Evolutionary conservation across 2,797 vertebrate genomes (phyloP).

Genomic region (Hypotaenidia philippensis): DNA sequence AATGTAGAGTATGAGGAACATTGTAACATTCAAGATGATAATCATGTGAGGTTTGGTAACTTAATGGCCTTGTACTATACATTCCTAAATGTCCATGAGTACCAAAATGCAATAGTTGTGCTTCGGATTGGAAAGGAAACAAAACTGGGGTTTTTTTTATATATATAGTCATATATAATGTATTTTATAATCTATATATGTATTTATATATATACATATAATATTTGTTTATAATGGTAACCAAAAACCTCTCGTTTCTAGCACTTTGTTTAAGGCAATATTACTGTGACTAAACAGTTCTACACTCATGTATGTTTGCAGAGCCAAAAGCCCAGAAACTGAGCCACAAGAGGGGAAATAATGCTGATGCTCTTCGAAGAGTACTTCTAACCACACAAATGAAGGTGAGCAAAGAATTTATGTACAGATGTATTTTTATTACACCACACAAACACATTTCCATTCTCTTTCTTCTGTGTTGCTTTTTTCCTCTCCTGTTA

Average conservation of each 20-base stretch:
- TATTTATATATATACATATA: too few species aligned
- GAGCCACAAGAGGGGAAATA: slow-evolving; percentile 83
- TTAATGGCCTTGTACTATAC: not conserved
- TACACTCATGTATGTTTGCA: slow-evolving; percentile 44
- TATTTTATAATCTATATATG: too few species aligned
- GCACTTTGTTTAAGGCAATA: not conserved
- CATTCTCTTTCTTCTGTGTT: not conserved
- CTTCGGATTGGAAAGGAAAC: not conserved
- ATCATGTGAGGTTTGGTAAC: not conserved
- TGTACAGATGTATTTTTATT: slow-evolving; percentile 32
- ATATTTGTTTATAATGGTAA: not conserved
- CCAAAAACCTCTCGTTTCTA: not conserved
- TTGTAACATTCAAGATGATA: not conserved
- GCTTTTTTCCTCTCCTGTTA: slow-evolving; percentile 36
- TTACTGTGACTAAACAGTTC: not conserved
- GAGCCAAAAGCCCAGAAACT: slow-evolving; percentile 83
- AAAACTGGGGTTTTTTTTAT: not conserved
- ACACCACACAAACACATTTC: not conserved
- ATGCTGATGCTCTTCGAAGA: slow-evolving; percentile 86
- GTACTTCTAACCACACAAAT: slow-evolving; percentile 91
- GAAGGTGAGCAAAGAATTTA: slow-evolving; percentile 84
- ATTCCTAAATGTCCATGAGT: not conserved
- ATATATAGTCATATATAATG: too few species aligned
- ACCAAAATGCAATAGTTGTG: not conserved
- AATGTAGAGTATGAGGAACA: not conserved